Evolutionary conservation across 1,140 invertebrate genomes (phyloP), one percentile per base, ranked within the genome.

Genomic region (Doryteuthis pealeii): DNA sequence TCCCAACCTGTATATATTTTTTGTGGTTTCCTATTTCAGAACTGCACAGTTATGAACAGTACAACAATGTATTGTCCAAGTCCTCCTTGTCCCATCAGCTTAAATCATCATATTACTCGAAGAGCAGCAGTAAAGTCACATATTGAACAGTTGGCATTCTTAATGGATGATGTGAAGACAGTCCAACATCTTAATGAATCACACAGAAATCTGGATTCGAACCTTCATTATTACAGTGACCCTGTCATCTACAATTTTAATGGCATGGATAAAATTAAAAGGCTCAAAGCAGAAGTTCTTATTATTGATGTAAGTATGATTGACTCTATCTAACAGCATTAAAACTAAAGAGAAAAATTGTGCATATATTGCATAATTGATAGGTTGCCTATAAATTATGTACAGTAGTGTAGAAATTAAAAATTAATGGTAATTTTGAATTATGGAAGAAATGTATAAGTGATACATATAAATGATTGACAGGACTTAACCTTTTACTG

Each of bases 41-140:
- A 86, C 32, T 99, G 97, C 87, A 90, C 90, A 31, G 94, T 98
- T 15, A 87, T 96, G 18, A 97, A 94, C 89, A 90, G 93, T 18
- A 95, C 93, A 73, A 93, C 94, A 88, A 98, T 99, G 95, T 93
- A 95, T 86, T 99, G 97, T 85, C 95, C 95, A 0, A 96, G 95
- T 78, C 97, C 97, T 28, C 91, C 94, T 2, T 92, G 96, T 6
- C 92, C 92, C 84, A 80, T 87, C 32, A 90, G 90, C 72, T 77
- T 32, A 69, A 79, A 62, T 18, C 74, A n/a, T 79, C 74, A 45
- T 54, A 72, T 62, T n/a, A 62, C 54, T n/a, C 54, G 58, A 87
- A 93, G 74, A 74, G 70, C 70, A 82, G 70, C 70, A 82, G 83
- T 70, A 83, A 82, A 71, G 80, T 90, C 54, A 14, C 54, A 62